Base-by-base conservation (phyloP, 2,888 invertebrate species). In the Leptodirus hochenwartii region DNA sequence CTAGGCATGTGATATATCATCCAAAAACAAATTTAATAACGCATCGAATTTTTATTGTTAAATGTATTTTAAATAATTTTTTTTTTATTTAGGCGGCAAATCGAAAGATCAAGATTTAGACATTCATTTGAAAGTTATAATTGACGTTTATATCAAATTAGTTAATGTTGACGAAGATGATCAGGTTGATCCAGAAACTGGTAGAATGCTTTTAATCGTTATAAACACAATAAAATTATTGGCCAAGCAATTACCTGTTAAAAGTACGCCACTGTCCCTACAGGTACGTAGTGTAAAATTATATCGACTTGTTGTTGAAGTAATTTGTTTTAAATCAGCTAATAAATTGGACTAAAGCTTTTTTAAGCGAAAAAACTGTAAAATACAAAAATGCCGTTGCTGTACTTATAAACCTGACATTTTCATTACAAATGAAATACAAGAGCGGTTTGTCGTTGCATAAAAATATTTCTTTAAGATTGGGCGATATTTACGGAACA, bases 401-500 rank as follows among this genome's bases (percentile, higher is more conserved):
- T 25, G 37, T 38, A 4, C 52, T 58, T 30, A 39, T 54, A 30
- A 47, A 41, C 24, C 44, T 59, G n/a, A 38, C 54, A 13, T 48
- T 56, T 23, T 47, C 47, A 14, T 42, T 47, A 31, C 45, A 54
- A 31, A 34, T 51, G 3, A 50, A 49, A 30, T 51, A 48, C 34
- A 56, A 54, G 41, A 43, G 47, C 11, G 49, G 50, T 34, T 42
- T 53, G 27, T 45, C 46, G 3, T 33, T 59, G 8, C 50, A 62
- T 27, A 56, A 59, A 37, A 52, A 56, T 29, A 40, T 62, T 27
- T 55, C 59, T 15, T 32, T 48, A 10, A 55, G 57, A 35, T 38
- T 65, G 20, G 56, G 55, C 15, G 43, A 49, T 27, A 42, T 54
- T 37, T 47, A 58, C 29, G 62, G 59, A 13, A 49, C 51, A 11